phyloP scores from a whole-genome alignment of 2,888 invertebrate genomes.

The Hermodice carunculata region DNA sequence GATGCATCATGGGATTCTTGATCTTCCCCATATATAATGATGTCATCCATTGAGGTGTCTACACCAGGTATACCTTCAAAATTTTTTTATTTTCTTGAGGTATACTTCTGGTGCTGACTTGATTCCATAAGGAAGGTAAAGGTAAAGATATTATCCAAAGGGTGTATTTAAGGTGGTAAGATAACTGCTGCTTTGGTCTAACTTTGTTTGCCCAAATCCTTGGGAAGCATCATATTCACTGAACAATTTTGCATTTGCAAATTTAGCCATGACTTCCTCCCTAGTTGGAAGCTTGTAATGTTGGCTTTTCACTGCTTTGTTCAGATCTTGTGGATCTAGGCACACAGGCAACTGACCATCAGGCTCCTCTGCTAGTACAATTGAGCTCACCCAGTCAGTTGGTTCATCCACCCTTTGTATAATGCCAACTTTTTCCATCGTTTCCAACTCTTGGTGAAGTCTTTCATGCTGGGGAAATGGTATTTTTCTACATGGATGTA shows the following conservation, averaged over 20 bases:
- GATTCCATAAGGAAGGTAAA: constrained; percentile 34
- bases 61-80: constrained; percentile 36
- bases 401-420: too few species aligned
- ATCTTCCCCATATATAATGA: constrained; percentile 38
- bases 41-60: constrained; percentile 33
- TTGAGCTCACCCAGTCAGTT: too few species aligned
- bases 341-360: constrained; percentile 14
- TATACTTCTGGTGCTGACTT: constrained; percentile 31
- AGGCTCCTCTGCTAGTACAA: too few species aligned
- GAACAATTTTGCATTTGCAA: constrained; percentile 28
- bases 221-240: constrained; percentile 24
- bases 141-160: constrained; percentile 29
- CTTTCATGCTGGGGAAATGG: too few species aligned
- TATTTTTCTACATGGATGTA: too few species aligned
- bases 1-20: constrained; percentile 25
- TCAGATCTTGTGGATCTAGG: constrained; percentile 36
- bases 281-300: constrained; percentile 33
- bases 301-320: constrained; percentile 25
- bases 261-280: constrained; percentile 31
- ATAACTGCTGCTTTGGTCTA: constrained; percentile 28
- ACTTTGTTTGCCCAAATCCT: constrained; percentile 29
- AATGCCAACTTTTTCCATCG: too few species aligned
- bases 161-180: constrained; percentile 25
- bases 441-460: too few species aligned
- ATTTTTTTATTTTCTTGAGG: constrained; percentile 26